These are phyloP conservation scores for Serilophus lunatus DNA, from an alignment of 2,113 vertebrate genomes.

Conservation along the genomic window DNA sequence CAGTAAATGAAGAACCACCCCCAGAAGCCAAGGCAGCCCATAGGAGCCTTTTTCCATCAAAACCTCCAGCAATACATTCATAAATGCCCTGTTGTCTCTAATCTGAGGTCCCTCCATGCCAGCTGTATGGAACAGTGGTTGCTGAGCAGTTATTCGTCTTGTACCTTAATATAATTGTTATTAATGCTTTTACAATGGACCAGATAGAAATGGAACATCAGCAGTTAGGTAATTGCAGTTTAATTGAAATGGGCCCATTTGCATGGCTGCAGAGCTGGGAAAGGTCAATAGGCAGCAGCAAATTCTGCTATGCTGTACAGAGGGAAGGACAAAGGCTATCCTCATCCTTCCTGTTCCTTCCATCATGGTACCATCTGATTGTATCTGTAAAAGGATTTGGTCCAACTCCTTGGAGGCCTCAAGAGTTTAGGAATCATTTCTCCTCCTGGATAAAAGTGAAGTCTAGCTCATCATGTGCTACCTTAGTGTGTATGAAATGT, in stretches of 20 bases:
- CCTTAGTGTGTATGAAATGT: background rate
- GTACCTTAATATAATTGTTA: background rate
- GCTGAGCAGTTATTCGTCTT: background rate
- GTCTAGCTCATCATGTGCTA: background rate
- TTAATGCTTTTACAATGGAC: background rate
- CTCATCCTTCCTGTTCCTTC: background rate
- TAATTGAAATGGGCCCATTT: background rate
- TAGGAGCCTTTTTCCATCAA: background rate
- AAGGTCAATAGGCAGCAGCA: background rate
- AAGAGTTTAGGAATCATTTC: background rate
- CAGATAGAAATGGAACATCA: background rate
- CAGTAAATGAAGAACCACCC: background rate
- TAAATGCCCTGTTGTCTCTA: background rate
- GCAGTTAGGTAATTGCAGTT: background rate
- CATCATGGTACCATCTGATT: background rate
- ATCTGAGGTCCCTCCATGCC: background rate
- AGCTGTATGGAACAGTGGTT: background rate
- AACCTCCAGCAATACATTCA: background rate
- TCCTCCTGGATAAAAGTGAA: background rate
- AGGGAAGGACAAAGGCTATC: background rate
- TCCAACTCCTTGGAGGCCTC: background rate
- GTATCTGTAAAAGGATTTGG: background rate
- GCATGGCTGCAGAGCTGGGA: background rate
- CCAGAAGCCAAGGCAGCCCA: background rate
- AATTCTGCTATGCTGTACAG: accelerated